Conservation (phyloP, 92 coral and sea anemone genomes). For the Bergia sp. region DNA sequence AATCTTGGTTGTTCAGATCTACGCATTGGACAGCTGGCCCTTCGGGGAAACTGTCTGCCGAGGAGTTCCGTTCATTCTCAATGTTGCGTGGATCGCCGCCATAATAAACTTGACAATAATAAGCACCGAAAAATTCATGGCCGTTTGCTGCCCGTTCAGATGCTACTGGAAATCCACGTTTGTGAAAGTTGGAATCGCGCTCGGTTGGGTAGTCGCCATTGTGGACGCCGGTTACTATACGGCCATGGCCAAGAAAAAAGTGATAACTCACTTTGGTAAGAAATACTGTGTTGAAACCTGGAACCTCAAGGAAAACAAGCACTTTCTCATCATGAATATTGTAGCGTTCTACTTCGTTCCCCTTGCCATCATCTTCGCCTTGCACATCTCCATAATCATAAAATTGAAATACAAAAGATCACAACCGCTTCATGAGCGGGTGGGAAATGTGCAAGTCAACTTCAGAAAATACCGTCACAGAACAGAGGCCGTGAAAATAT, state of each 20-base stretch:
- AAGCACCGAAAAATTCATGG: constrained; percentile 32
- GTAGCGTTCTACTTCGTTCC: constrained; percentile 9
- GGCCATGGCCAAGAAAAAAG: constrained; percentile 1
- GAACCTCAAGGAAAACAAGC: constrained; percentile 8
- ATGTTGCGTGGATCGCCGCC: constrained; percentile 30
- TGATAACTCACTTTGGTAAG: not conserved
- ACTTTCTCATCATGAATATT: constrained; percentile 7
- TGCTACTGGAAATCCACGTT: constrained; percentile 19
- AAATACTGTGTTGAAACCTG: constrained; percentile 27
- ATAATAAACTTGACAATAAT: constrained; percentile 29
- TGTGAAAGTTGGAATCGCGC: constrained; percentile 27
- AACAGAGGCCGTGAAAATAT: constrained; percentile 16
- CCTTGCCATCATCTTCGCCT: not conserved
- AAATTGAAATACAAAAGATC: not conserved
- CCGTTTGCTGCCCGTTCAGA: constrained; percentile 31
- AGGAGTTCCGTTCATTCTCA: constrained; percentile 26
- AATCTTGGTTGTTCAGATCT: constrained; percentile 30
- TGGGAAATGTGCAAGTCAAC: not conserved
- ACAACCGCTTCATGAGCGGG: not conserved
- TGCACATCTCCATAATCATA: constrained; percentile 22
- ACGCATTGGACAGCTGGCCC: constrained; percentile 3
- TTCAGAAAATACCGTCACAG: not conserved
- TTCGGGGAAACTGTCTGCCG: constrained; percentile 21
- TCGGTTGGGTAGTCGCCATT: constrained; percentile 17
- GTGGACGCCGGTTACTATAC: constrained; percentile 17